phyloP scores from a whole-genome alignment of 2,797 vertebrate genomes.

The Melanotaenia maccullochi region DNA sequence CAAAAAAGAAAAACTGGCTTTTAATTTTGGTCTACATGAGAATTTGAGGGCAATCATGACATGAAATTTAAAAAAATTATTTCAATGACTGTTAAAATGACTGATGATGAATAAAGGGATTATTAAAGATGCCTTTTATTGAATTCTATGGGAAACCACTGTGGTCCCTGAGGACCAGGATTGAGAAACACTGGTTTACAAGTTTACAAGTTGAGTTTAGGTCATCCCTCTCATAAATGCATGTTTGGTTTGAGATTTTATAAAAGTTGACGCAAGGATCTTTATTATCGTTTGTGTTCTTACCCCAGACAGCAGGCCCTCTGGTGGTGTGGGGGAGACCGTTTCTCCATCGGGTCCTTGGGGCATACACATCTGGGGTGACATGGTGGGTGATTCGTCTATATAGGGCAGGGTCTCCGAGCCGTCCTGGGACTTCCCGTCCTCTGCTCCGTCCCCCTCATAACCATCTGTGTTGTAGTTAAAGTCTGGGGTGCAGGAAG shows the following conservation, averaged over 20 bases:
- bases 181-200: no score
- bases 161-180: no score
- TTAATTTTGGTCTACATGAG: not conserved
- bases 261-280: conserved; percentile 5
- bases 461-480: conserved; percentile 97
- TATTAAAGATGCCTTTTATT: no score
- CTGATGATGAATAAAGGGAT: not conserved
- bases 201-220: no score
- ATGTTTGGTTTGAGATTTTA: no score
- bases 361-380: conserved; percentile 91
- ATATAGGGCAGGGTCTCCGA: conserved; percentile 98
- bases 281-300: conserved; percentile 45
- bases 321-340: conserved; percentile 87
- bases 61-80: not conserved
- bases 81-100: not conserved
- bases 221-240: no score
- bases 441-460: conserved; percentile 92
- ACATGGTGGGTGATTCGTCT: conserved; percentile 98
- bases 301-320: conserved; percentile 89
- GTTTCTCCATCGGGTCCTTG: conserved; percentile 86
- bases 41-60: not conserved
- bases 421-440: conserved; percentile 93
- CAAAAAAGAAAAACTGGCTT: not conserved
- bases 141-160: no score
- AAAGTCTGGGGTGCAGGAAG: conserved; percentile 85